These are phyloP conservation scores for Adelges cooleyi DNA, from an alignment of 1,140 invertebrate species.

Conservation along the genomic window DNA sequence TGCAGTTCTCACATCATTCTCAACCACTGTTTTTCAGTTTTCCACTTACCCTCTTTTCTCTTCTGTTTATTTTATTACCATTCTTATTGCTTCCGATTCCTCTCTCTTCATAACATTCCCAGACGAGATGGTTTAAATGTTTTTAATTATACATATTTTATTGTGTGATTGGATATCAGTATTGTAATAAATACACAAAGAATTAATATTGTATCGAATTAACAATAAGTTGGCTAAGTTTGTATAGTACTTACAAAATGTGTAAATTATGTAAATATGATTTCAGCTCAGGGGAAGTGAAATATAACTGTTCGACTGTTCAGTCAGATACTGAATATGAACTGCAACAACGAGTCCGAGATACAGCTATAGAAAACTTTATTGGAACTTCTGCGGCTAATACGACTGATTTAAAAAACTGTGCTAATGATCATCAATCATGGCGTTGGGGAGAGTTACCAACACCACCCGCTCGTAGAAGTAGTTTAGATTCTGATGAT, in stretches of 20 bases:
- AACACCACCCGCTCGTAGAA: conserved; percentile 35
- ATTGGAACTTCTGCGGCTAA: background rate
- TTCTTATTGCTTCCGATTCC: no score
- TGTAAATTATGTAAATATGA: conserved; percentile 24
- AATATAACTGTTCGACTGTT: conserved; percentile 60
- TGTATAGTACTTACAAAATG: background rate
- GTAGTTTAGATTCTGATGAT: conserved; percentile 14
- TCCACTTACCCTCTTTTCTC: no score
- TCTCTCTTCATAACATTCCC: no score
- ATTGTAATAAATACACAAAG: no score
- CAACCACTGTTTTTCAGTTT: no score
- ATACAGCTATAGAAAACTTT: conserved; percentile 37
- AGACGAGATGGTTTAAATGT: no score
- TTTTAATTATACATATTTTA: no score
- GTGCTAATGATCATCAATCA: conserved; percentile 33
- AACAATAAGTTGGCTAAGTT: no score
- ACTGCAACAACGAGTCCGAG: conserved; percentile 47
- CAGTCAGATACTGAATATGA: conserved; percentile 93
- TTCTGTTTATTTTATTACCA: no score
- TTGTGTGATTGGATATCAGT: no score
- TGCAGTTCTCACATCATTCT: no score
- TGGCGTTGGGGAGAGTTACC: conserved; percentile 98
- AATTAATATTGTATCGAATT: no score
- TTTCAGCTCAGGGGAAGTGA: conserved; percentile 50
- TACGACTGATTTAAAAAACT: conserved; percentile 40